Percentiles rank a stretch among this genome's conserved stretches.
These are phyloP conservation scores for Aviceda subcristata DNA, from an alignment of 2,113 vertebrate genomes.

Conservation along the genomic window DNA sequence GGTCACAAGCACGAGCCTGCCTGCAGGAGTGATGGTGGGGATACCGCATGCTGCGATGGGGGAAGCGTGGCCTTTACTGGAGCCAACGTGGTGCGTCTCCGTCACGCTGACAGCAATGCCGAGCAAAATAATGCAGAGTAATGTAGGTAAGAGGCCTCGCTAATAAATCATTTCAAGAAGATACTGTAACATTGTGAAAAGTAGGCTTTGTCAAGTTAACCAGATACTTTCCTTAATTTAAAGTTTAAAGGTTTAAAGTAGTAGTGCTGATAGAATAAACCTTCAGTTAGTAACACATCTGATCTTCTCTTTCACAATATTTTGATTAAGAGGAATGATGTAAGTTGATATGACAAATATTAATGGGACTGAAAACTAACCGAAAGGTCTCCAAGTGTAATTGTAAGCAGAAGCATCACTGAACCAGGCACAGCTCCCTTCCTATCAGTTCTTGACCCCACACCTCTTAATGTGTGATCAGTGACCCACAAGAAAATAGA, in stretches of 20 bases:
- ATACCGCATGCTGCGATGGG: no score
- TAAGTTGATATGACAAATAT: neutral
- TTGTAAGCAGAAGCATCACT: neutral
- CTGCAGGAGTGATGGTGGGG: neutral
- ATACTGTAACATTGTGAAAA: neutral
- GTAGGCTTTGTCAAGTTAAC: neutral
- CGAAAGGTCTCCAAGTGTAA: neutral
- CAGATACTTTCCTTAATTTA: neutral
- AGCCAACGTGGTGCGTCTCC: neutral
- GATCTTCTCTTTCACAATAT: neutral
- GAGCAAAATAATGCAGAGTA: neutral
- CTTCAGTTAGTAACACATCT: neutral
- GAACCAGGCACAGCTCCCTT: neutral
- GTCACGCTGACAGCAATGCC: neutral
- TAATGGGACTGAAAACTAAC: constrained; percentile 11
- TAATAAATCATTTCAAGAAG: neutral
- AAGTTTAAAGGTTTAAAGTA: neutral
- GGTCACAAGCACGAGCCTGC: neutral
- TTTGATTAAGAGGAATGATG: neutral
- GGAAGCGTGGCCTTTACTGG: neutral
- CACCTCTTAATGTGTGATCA: neutral
- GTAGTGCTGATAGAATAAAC: neutral
- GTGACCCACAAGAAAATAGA: neutral
- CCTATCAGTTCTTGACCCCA: neutral
- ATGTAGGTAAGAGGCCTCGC: neutral